Conservation (phyloP, 2,797 vertebrate species). For the Oreonectes daqikongensis region DNA sequence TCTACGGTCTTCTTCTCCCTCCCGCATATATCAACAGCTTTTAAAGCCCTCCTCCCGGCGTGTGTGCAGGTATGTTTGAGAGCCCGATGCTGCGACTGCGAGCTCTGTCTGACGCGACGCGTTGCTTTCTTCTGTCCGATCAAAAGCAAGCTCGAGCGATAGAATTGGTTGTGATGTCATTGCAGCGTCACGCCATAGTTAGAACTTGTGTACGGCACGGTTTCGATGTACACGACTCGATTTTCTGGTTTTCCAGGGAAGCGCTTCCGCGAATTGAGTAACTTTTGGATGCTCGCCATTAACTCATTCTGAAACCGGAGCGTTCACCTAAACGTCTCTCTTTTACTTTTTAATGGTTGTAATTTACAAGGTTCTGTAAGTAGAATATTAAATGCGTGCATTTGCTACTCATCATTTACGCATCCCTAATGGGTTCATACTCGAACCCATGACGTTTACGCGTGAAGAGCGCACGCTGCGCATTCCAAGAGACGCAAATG, state of each 20-base stretch:
- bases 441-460: too few species aligned
- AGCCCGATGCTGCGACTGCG: neutral
- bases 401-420: too few species aligned
- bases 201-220: neutral
- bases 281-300: neutral
- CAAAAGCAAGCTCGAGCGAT: conserved; percentile 24
- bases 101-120: conserved; percentile 17
- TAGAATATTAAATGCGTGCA: too few species aligned
- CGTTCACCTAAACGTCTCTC: neutral
- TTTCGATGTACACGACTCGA: neutral
- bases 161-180: conserved; percentile 47
- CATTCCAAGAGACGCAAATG: too few species aligned
- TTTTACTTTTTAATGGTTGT: neutral
- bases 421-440: too few species aligned
- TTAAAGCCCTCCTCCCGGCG: conserved; percentile 30
- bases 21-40: conserved; percentile 9
- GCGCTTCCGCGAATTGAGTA: neutral
- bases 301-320: too few species aligned
- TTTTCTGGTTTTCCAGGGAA: neutral
- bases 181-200: conserved; percentile 32
- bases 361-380: too few species aligned
- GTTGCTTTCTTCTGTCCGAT: conserved; percentile 19
- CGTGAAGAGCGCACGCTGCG: too few species aligned
- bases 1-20: conserved; percentile 23
- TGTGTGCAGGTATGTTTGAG: conserved; percentile 37